Evolutionary conservation across 1,140 invertebrate genomes (phyloP).

Genomic region (Aphidius ervi): DNA sequence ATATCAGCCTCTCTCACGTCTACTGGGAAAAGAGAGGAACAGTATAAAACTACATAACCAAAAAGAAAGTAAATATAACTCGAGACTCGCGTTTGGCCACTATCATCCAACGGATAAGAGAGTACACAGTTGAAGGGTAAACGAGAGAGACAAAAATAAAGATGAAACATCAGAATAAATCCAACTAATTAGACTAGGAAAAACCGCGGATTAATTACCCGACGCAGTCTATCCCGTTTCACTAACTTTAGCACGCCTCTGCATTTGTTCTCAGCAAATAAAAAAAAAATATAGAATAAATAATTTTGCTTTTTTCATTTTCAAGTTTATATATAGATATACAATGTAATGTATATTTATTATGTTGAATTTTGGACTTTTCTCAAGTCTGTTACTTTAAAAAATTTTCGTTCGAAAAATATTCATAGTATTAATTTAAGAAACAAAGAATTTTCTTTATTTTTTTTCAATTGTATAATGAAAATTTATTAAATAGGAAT

Average conservation of each 20-base stretch:
- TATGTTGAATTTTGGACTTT: too few species aligned
- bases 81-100: slow-evolving; percentile 15
- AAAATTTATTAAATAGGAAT: too few species aligned
- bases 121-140: slow-evolving; percentile 20
- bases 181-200: slow-evolving; percentile 53
- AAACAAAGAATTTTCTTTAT: too few species aligned
- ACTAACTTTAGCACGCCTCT: slow-evolving; percentile 19
- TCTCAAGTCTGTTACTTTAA: too few species aligned
- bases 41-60: not conserved
- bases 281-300: slow-evolving; percentile 16
- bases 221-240: slow-evolving; percentile 32
- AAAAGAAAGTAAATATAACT: slow-evolving; percentile 1
- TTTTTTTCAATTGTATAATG: too few species aligned
- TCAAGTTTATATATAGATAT: not conserved
- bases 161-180: slow-evolving; percentile 52
- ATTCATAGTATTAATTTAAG: too few species aligned
- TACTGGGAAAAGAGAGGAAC: slow-evolving; percentile 25
- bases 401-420: too few species aligned
- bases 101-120: slow-evolving; percentile 17
- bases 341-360: too few species aligned
- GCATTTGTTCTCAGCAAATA: slow-evolving; percentile 27
- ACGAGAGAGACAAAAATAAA: slow-evolving; percentile 32
- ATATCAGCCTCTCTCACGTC: slow-evolving; percentile 42
- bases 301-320: slow-evolving; percentile 31
- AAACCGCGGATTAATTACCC: slow-evolving; percentile 53